Evolutionary conservation across 2,888 invertebrate species (phyloP).

Genomic region (Hybos culiciformis): DNA sequence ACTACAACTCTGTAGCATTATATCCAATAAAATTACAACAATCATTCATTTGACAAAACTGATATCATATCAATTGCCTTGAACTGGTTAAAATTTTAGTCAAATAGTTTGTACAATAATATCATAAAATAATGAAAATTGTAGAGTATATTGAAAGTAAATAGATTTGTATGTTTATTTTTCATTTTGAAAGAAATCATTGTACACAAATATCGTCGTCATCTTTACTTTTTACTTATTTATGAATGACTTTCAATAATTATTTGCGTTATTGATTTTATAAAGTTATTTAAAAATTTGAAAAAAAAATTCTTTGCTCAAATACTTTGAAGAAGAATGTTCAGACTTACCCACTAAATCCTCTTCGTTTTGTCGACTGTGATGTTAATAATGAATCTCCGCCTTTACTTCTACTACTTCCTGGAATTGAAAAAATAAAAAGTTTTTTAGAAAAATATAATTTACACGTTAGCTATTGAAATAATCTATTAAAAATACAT

Average conservation of each 20-base stretch:
- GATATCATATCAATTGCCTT: no score
- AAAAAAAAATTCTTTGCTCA: not conserved
- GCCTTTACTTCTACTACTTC: conserved; percentile 32
- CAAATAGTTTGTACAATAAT: no score
- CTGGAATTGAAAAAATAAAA: conserved; percentile 50
- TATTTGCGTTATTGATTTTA: not conserved
- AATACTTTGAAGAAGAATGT: not conserved
- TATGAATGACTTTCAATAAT: not conserved
- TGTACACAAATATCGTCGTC: no score
- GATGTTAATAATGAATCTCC: conserved; percentile 46
- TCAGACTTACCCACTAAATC: conserved; percentile 69
- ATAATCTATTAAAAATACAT: not conserved
- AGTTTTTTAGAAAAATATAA: not conserved
- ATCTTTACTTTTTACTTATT: not conserved
- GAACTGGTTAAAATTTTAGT: no score
- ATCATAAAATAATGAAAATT: no score
- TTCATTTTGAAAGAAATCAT: no score
- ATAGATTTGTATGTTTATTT: no score
- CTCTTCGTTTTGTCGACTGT: conserved; percentile 71
- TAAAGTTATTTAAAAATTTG: not conserved
- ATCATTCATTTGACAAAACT: no score
- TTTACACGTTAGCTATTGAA: not conserved
- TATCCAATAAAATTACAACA: no score
- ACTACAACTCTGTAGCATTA: no score
- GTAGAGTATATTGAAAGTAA: no score